These are phyloP conservation scores for Drosophila diplacantha DNA, from an alignment of 2,888 invertebrate species.

Conservation along the genomic window DNA sequence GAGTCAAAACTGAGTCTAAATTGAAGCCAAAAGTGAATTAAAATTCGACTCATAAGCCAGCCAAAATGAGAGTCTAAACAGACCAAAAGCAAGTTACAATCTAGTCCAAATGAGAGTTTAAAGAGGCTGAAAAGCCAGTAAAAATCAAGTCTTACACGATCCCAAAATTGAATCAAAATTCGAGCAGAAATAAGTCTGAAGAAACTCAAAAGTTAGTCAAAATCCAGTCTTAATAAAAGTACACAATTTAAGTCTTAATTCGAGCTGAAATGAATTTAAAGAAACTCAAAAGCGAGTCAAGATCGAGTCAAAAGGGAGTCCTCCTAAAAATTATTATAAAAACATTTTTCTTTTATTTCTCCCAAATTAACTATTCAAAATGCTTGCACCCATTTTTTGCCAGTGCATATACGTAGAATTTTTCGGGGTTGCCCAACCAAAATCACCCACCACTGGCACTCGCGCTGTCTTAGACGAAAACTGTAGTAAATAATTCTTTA, in stretches of 20 bases:
- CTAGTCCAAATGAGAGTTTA: too few species aligned
- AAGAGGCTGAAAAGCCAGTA: too few species aligned
- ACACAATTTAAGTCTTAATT: too few species aligned
- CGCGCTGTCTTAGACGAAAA: constrained; percentile 42
- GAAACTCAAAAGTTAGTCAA: not conserved
- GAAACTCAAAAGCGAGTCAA: too few species aligned
- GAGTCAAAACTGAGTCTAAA: not conserved
- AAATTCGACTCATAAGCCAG: not conserved
- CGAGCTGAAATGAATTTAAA: too few species aligned
- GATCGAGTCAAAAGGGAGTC: not conserved
- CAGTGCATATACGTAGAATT: constrained; percentile 12
- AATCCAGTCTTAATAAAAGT: not conserved
- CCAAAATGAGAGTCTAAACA: too few species aligned
- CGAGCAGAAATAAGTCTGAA: not conserved
- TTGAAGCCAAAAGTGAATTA: not conserved
- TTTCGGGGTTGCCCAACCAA: constrained; percentile 54
- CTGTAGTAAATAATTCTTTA: constrained; percentile 73
- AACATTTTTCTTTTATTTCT: not conserved
- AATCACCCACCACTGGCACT: constrained; percentile 61
- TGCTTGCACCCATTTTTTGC: not conserved
- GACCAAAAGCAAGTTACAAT: too few species aligned
- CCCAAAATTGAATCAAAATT: not conserved
- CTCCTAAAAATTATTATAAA: not conserved
- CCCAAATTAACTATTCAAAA: not conserved
- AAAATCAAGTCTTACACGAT: too few species aligned